These are phyloP conservation scores for Spinibarbus caldwelli DNA, from an alignment of 2,797 vertebrate genomes.

Conservation along the genomic window DNA sequence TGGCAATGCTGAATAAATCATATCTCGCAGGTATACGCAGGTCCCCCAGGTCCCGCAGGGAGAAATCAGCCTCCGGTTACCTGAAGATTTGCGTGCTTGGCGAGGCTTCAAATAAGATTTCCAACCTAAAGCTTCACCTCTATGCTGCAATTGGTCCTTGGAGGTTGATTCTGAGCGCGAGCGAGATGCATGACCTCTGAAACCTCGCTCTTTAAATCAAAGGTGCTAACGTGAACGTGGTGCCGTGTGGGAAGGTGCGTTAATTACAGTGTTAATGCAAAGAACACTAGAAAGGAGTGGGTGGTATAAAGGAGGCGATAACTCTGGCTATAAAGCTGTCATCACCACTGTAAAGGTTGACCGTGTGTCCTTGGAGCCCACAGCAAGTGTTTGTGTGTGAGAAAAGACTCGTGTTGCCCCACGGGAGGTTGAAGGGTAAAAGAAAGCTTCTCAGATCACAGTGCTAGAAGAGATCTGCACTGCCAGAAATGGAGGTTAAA, in stretches of 20 bases:
- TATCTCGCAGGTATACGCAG: constrained; percentile 69
- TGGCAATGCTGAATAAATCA: constrained; percentile 76
- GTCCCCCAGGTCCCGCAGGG: constrained; percentile 31
- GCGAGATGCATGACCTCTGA: constrained; percentile 46
- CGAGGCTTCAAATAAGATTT: constrained; percentile 69
- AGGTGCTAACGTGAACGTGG: constrained; percentile 59
- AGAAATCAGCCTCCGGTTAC: constrained; percentile 44
- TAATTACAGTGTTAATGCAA: constrained; percentile 75
- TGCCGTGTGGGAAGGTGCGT: constrained; percentile 64
- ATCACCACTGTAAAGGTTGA: constrained; percentile 76
- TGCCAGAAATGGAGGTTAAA: constrained; percentile 46
- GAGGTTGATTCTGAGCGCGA: constrained; percentile 48
- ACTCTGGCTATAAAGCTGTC: constrained; percentile 73
- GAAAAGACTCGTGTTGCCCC: constrained; percentile 24
- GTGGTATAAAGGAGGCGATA: constrained; percentile 65
- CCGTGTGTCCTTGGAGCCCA: constrained; percentile 73
- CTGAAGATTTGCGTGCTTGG: constrained; percentile 57
- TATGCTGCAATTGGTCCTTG: constrained; percentile 55
- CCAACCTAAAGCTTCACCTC: constrained; percentile 71
- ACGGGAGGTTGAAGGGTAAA: constrained; percentile 38
- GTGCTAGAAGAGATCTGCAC: constrained; percentile 47
- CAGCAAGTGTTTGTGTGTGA: constrained; percentile 18
- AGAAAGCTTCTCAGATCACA: constrained; percentile 47
- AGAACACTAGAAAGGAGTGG: constrained; percentile 61
- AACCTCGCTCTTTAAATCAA: constrained; percentile 56